phyloP scores from a whole-genome alignment of 2,113 vertebrate species.

The Gymnocephalus cernua region DNA sequence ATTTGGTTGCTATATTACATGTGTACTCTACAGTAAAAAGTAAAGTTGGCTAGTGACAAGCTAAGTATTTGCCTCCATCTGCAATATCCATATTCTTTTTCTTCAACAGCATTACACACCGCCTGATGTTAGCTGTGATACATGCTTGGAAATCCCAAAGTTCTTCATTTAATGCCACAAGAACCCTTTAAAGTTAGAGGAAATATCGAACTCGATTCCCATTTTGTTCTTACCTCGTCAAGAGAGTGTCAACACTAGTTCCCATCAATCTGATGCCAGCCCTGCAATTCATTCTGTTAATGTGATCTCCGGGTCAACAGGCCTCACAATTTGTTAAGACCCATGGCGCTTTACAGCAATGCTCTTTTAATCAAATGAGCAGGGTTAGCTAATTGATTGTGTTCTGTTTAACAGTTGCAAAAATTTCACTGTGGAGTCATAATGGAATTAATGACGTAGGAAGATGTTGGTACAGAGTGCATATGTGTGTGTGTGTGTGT shows the following conservation, averaged over 20 bases:
- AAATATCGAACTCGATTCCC: neutral
- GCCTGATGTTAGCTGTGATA: neutral
- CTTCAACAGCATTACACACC: neutral
- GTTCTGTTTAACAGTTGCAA: slow-evolving; percentile 36
- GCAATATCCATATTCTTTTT: neutral
- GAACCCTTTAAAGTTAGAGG: neutral
- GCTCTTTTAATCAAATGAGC: slow-evolving; percentile 47
- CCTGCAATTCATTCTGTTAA: slow-evolving; percentile 15
- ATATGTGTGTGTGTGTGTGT: slow-evolving; percentile 15
- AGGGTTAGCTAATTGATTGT: slow-evolving; percentile 35
- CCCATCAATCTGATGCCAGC: slow-evolving; percentile 19
- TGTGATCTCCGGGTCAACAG: slow-evolving; percentile 9
- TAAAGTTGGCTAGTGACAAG: neutral
- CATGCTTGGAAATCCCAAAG: neutral
- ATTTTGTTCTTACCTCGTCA: neutral
- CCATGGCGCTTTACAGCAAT: slow-evolving; percentile 30
- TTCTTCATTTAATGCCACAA: neutral
- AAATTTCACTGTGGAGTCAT: slow-evolving; percentile 33
- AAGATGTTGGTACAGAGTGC: slow-evolving; percentile 25
- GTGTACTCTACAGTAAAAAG: neutral
- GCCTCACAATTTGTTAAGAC: slow-evolving; percentile 25
- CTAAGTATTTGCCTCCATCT: neutral
- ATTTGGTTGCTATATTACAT: neutral
- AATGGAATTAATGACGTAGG: slow-evolving; percentile 39
- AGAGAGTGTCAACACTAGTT: neutral